A percentile compares a stretch with the other conserved stretches of the same genome.
These are phyloP conservation scores for Melanerpes aurifrons DNA, from an alignment of 2,113 vertebrate genomes.

Conservation along the genomic window DNA sequence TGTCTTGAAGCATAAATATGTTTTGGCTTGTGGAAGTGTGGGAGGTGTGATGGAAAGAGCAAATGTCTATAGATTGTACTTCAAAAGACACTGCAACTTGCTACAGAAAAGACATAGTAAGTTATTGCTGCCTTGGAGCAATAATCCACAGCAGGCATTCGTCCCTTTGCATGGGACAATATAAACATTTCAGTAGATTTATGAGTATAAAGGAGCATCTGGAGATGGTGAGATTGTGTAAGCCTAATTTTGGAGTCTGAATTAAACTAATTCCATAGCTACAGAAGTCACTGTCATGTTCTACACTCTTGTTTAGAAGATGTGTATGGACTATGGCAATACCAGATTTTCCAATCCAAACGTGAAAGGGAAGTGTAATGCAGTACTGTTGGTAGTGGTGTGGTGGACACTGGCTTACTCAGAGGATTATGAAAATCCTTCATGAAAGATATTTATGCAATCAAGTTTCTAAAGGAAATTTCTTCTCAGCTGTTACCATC, in stretches of 20 bases:
- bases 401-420: not conserved
- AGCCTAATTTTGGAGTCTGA: slow-evolving; percentile 59
- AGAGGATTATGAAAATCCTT: not conserved
- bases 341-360: slow-evolving; percentile 1
- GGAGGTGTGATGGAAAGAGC: slow-evolving; percentile 66
- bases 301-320: slow-evolving; percentile 2
- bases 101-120: slow-evolving; percentile 55
- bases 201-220: slow-evolving; percentile 58
- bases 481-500: slow-evolving; percentile 46
- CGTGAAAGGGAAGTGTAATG: not conserved
- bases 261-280: slow-evolving; percentile 34
- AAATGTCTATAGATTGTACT: slow-evolving; percentile 59
- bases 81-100: slow-evolving; percentile 44
- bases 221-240: slow-evolving; percentile 69
- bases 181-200: slow-evolving; percentile 64
- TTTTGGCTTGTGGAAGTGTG: slow-evolving; percentile 63
- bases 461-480: slow-evolving; percentile 12
- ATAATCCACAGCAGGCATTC: slow-evolving; percentile 39
- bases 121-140: slow-evolving; percentile 63
- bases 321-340: not conserved
- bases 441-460: slow-evolving; percentile 20
- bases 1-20: slow-evolving; percentile 61
- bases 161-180: slow-evolving; percentile 49
- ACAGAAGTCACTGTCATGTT: slow-evolving; percentile 7
- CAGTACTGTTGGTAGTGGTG: not conserved